Base-by-base conservation (phyloP, 2,888 invertebrate species). In the Ptilodon capucinus region DNA sequence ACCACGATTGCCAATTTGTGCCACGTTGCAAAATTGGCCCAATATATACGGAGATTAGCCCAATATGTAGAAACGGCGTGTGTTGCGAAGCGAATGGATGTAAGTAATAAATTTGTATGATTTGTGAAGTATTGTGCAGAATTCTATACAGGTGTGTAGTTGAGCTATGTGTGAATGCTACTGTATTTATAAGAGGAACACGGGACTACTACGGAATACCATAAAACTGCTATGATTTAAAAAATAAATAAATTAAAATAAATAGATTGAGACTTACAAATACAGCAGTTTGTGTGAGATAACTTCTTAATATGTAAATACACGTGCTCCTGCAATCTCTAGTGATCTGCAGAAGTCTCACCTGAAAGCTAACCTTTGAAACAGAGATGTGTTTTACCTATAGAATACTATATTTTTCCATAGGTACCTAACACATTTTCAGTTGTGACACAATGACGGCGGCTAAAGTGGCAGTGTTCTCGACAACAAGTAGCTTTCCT, bases 401-500 rank as follows among this genome's bases (percentile, higher is more conserved):
- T 28, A 5, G n/a, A n/a, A n/a, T 28, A n/a, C 9, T 9, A 17
- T 35, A n/a, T 56, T 54, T 49, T 54, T 44, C 51, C 48, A 40
- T 46, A n/a, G n/a, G n/a, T n/a, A n/a, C n/a, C n/a, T n/a, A 54
- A 45, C 48, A 51, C 53, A 48, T 64, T 64, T 67, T 64, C 56
- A 64, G 67, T 71, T 63, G 59, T 44, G 42, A 45, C 46, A 57
- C 68, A 64, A 60, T 64, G 58, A 54, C 64, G 48, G 48, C 66
- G 68, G 66, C 61, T 62, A 77, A 83, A 84, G 80, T 84, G 79
- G 81, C 82, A 70, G 76, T 70, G 78, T 75, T 74, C 73, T 64
- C 62, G 52, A 62, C 54, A 44, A 72, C 76, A 69, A 84, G 82
- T 77, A 77, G 78, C 80, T 74, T 74, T 75, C 69, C 77, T 61